Conservation (phyloP, 1,140 invertebrate species). For the Drosophila sp. region DNA sequence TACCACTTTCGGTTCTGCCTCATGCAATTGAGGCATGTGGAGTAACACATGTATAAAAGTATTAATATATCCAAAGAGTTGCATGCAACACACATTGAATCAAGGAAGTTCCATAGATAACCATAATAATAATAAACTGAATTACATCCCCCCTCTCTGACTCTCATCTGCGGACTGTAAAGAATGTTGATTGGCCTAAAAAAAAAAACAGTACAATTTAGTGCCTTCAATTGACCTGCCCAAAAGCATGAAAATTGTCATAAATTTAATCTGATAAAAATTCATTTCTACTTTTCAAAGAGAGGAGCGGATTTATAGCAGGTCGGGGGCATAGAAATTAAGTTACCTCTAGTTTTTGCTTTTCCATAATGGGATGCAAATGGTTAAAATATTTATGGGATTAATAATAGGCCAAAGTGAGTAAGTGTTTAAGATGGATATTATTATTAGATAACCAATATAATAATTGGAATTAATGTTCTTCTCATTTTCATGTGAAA, state of each 20-base stretch:
- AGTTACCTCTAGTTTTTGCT: conserved; percentile 7
- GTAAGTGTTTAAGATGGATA: too few relatives aligned
- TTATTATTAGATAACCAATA: too few relatives aligned
- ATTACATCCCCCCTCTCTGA: conserved; percentile 3
- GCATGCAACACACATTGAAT: conserved; percentile 62
- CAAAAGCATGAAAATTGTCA: conserved; percentile 61
- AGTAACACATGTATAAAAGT: conserved; percentile 35
- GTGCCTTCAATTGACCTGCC: conserved; percentile 32
- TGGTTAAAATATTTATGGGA: too few relatives aligned
- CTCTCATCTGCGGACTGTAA: conserved; percentile 1
- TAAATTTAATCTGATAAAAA: conserved; percentile 77
- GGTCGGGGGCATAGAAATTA: conserved; percentile 28
- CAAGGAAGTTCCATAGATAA: conserved; percentile 65
- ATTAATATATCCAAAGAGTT: neutral
- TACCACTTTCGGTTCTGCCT: conserved; percentile 50
- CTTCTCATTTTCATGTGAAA: too few relatives aligned
- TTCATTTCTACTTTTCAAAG: conserved; percentile 43
- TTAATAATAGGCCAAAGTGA: too few relatives aligned
- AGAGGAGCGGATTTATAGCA: neutral
- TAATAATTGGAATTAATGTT: too few relatives aligned
- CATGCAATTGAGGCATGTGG: conserved; percentile 60
- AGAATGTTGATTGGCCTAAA: conserved; percentile 45
- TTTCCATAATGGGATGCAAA: neutral
- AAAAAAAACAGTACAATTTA: conserved; percentile 5
- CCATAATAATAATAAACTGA: conserved; percentile 12